A percentile compares a stretch with the other conserved stretches of the same genome.
phyloP scores from a whole-genome alignment of 2,797 vertebrate genomes.

The Echiichthys vipera region DNA sequence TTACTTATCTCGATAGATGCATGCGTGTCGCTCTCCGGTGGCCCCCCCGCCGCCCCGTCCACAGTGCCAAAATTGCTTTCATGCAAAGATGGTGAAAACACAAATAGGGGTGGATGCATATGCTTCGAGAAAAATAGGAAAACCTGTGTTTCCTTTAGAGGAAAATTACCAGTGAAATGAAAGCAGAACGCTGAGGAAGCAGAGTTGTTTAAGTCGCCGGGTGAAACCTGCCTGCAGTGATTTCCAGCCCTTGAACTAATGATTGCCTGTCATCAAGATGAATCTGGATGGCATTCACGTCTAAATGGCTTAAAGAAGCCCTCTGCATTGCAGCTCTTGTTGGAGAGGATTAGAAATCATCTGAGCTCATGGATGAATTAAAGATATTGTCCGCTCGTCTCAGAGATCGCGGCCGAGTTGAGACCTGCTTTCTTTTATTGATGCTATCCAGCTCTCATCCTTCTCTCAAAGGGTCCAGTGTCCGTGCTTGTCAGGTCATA shows the following conservation, averaged over 20 bases:
- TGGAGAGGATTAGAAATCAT: slow-evolving; percentile 34
- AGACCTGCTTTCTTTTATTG: background rate
- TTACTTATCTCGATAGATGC: slow-evolving; percentile 3
- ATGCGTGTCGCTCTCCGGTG: background rate
- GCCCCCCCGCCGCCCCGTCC: background rate
- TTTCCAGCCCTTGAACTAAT: slow-evolving; percentile 46
- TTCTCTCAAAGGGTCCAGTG: background rate
- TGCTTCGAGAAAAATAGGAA: background rate
- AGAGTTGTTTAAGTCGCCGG: slow-evolving; percentile 6
- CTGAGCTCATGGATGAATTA: slow-evolving; percentile 18
- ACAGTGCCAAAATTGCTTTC: slow-evolving; percentile 26
- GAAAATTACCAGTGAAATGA: slow-evolving; percentile 1
- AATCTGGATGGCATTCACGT: slow-evolving; percentile 55
- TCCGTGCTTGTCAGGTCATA: background rate
- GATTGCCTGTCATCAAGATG: slow-evolving; percentile 59
- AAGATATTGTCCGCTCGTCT: background rate
- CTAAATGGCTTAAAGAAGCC: slow-evolving; percentile 33
- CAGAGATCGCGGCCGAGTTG: background rate
- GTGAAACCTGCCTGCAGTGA: slow-evolving; percentile 12
- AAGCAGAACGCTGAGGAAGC: slow-evolving; percentile 1
- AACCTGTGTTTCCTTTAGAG: background rate
- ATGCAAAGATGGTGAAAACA: slow-evolving; percentile 24
- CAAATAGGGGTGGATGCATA: background rate
- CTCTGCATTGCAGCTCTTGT: slow-evolving; percentile 6
- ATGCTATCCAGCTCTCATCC: background rate